Base-by-base conservation (phyloP, 2,888 invertebrate genomes). In the Leucophenga montana region DNA sequence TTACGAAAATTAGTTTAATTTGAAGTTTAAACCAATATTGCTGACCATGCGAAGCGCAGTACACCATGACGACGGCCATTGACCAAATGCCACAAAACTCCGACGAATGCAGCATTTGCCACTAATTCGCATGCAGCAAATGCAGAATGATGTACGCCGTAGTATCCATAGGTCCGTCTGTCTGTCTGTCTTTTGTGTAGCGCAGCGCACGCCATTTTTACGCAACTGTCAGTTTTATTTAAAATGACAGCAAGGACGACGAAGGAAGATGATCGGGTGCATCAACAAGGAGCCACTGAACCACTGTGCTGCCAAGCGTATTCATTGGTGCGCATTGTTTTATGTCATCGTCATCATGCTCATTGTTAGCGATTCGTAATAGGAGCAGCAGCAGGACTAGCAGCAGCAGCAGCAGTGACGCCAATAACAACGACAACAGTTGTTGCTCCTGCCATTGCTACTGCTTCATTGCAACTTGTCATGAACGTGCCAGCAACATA, bases 1-100 rank as follows among this genome's bases (percentile, higher is more conserved):
- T 76, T 80, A 77, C 77, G 74, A 73, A 87, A 85, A 87, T 84
- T 85, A 85, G 84, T 84, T 85, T 81, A 85, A 85, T 87, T 81
- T 80, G 66, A 77, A 76, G 69, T 71, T 67, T 70, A 73, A 72
- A 71, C 65, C 71, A 68, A 71, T 61, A 59, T 48, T 56, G 54
- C 66, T 66, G 66, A 54, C 66, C 54, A 66, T 13, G 54, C 57
- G 31, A 16, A 67, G 54, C 62, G 56, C 67, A 54, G 18, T 18
- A 13, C 53, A 53, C 27, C n/a, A 54, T 33, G 44, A 68, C 57
- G 53, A 65, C 22, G 46, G 71, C 20, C 56, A 56, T 56, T 48
- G 20, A 27, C 22, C 16, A 61, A 33, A 46, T 39, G 46, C 57
- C 31, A 44, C 62, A 18, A 46, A 46, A 61, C 22, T 20, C 39